Evolutionary conservation across 2,888 invertebrate species (phyloP).

Genomic region (Rhingia campestris): DNA sequence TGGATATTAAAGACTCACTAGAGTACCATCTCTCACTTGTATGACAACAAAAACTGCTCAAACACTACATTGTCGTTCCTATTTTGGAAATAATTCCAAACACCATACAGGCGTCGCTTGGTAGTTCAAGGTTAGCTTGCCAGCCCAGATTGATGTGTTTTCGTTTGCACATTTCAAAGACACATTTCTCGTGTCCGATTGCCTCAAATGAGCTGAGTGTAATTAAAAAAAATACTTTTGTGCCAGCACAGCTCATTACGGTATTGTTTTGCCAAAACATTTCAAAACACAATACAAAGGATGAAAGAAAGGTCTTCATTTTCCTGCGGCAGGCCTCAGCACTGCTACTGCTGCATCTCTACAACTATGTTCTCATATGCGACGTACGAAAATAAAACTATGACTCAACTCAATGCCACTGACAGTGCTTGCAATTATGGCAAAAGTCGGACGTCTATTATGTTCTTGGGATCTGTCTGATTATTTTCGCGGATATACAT

Average conservation of each 20-base stretch:
- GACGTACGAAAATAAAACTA: slow-evolving; percentile 54
- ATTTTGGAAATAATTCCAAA: slow-evolving; percentile 29
- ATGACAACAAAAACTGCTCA: slow-evolving; percentile 1
- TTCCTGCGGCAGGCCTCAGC: slow-evolving; percentile 6
- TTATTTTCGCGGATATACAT: slow-evolving; percentile 66
- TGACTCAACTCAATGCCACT: slow-evolving; percentile 61
- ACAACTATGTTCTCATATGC: slow-evolving; percentile 3
- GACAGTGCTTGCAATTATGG: slow-evolving; percentile 38
- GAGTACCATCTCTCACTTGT: background rate
- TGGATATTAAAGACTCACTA: no score
- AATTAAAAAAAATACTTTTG: slow-evolving; percentile 26
- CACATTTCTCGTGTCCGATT: background rate
- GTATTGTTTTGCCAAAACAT: background rate
- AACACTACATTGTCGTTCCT: background rate
- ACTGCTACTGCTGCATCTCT: slow-evolving; percentile 8
- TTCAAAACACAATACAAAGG: background rate
- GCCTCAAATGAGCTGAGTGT: slow-evolving; percentile 9
- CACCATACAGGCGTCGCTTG: slow-evolving; percentile 11
- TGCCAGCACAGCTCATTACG: slow-evolving; percentile 36
- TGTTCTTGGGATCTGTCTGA: slow-evolving; percentile 22
- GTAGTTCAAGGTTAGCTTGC: slow-evolving; percentile 46
- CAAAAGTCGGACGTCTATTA: slow-evolving; percentile 32
- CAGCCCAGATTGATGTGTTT: slow-evolving; percentile 19
- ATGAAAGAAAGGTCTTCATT: background rate
- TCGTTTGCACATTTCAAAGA: slow-evolving; percentile 10